Percentiles rank a stretch among this genome's conserved stretches.
These are phyloP conservation scores for Melieria omissa DNA, from an alignment of 2,888 invertebrate genomes.

Conservation along the genomic window DNA sequence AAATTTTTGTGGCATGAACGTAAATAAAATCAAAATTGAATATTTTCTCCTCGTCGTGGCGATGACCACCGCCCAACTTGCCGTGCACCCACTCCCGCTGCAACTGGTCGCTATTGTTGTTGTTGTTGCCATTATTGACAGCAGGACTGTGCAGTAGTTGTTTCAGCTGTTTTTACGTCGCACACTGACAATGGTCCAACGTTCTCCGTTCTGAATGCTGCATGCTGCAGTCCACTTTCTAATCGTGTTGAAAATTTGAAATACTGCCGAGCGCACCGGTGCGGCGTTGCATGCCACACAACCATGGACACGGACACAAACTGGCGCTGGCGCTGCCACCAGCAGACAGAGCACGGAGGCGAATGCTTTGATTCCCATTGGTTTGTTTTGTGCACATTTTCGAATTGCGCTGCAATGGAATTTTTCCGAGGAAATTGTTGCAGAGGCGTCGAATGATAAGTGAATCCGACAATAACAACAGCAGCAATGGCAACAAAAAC, in stretches of 20 bases:
- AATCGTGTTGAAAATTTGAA: conserved; percentile 30
- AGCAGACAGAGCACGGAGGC: background rate
- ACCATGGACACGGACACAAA: background rate
- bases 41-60: conserved; percentile 26
- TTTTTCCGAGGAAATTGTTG: conserved; percentile 27
- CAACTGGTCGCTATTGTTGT: too few relatives aligned
- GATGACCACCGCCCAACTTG: background rate
- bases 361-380: conserved; percentile 13
- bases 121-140: too few relatives aligned
- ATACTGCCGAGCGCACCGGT: conserved; percentile 1
- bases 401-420: conserved; percentile 21
- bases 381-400: conserved; percentile 19
- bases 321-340: background rate
- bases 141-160: too few relatives aligned
- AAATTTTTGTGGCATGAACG: conserved; percentile 30
- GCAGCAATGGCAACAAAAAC: conserved; percentile 5
- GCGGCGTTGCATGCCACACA: conserved; percentile 8
- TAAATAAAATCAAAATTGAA: conserved; percentile 39
- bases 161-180: too few relatives aligned
- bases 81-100: background rate
- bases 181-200: too few relatives aligned
- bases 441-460: conserved; percentile 42
- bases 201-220: too few relatives aligned
- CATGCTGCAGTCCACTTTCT: conserved; percentile 17
- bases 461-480: conserved; percentile 25